Base-by-base conservation (phyloP, 2,797 vertebrate species). In the Macrochelys suwanniensis region DNA sequence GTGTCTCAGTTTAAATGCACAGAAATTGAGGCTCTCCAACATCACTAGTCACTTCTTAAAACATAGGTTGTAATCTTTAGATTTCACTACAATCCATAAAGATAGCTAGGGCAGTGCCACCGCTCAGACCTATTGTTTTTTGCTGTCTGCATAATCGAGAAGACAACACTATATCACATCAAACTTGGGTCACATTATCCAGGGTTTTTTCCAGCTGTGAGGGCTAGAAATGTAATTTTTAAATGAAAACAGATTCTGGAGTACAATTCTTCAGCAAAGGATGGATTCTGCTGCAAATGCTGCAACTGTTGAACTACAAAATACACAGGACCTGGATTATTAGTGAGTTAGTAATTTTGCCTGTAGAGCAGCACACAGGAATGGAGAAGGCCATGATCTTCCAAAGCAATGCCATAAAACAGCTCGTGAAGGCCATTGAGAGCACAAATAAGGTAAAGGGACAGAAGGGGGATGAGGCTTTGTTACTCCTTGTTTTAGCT, bases 401-500 rank as follows among this genome's bases (percentile, higher is more conserved):
- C 3, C 12, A 71, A 12, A 84, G n/a, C 33, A 59, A 57, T 54
- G 31, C 0, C 1, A 26, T 59, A 86, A 89, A 88, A 95, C 88
- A 83, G 76, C 54, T 0, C 6, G 49, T 79, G 82, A n/a, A 51
- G 49, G 54, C 17, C 88, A 74, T 90, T 89, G 59, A 37, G 61
- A 50, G 33, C 23, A 87, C n/a, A 88, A 51, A 33, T 74, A 3
- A 91, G 80, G 17, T 23, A 80, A 45, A 57, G 49, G 90, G 33
- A n/a, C 68, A 61, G 84, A 84, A 92, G 56, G 78, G 11, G 6
- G 82, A 51, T 57, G 42, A 84, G 11, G 0, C n/a, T 5, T 21
- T 90, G 45, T 42, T 91, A 50, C 84, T 59, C 47, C 92, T 95
- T 96, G 80, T 95, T 50, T 93, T 74, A 10, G 33, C 49, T 71